Evolutionary conservation across 2,888 invertebrate genomes (phyloP).

Genomic region (Plagiodera versicolora): DNA sequence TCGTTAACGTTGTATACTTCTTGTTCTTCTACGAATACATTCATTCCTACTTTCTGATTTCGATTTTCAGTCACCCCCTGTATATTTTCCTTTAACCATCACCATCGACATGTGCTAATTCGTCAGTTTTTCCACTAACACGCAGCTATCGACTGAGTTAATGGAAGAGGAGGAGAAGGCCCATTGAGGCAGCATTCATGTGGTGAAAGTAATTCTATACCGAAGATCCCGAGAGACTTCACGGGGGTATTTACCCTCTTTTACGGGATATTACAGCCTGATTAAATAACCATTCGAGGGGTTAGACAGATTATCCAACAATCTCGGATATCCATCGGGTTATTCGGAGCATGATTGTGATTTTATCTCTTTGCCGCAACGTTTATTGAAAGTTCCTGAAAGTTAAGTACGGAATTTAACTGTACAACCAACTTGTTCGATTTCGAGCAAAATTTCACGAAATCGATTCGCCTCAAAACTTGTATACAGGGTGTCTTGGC

Average conservation of each 20-base stretch:
- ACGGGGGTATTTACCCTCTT: slow-evolving; percentile 47
- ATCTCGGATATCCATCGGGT: slow-evolving; percentile 21
- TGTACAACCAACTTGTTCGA: no score
- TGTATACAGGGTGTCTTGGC: no score
- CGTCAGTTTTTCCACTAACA: slow-evolving; percentile 25
- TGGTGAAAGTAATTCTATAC: slow-evolving; percentile 49
- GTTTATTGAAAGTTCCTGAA: neutral
- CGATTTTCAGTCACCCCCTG: no score
- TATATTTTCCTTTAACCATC: neutral
- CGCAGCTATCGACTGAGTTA: slow-evolving; percentile 35
- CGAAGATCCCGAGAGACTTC: slow-evolving; percentile 36
- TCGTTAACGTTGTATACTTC: no score
- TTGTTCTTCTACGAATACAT: no score
- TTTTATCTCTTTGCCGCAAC: neutral
- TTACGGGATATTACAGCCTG: slow-evolving; percentile 49
- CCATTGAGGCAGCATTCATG: slow-evolving; percentile 40
- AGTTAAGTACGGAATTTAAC: no score
- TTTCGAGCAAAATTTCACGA: no score
- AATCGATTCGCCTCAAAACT: no score
- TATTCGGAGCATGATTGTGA: neutral
- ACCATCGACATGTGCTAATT: slow-evolving; percentile 26
- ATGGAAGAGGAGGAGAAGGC: slow-evolving; percentile 33
- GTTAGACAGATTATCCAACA: slow-evolving; percentile 34
- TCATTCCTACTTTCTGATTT: no score
- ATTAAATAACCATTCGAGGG: slow-evolving; percentile 50